Evolutionary conservation across 2,888 invertebrate species (phyloP), one percentile per base, ranked within the genome.

Genomic region (Synanthedon vespiformis): DNA sequence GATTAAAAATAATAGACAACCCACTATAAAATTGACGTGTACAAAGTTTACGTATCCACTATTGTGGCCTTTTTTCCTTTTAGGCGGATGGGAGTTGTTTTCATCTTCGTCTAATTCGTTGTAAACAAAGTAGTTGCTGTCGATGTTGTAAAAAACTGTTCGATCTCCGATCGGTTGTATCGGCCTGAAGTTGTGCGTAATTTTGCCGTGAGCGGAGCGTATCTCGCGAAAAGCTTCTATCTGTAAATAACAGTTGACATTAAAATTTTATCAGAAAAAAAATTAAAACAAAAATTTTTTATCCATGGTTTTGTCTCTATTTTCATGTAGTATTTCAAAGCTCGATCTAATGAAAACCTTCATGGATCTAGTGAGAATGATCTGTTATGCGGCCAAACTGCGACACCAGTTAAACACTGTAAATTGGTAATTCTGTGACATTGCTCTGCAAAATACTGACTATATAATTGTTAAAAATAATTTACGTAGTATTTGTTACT

Each of bases 111-210:
- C 86, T 2, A 86, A 62, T 56, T 84, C 84, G 57, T 85, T 84
- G 64, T 87, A 86, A 13, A 67, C 70, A 58, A 77, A 85, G 60
- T 86, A 87, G 53, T 70, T 85, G 59, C 62, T 80, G 57, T 86
- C 88, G 2, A 89, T 74, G 56, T 91, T 91, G 64, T 90, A 90
- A 67, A 83, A 90, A 0, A 93, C 90, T 0, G 81, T 78, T 59
- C 95, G 87, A 63, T 92, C 92, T 40, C 93, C 92, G 1, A 94
- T 81, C 0, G 94, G 93, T 67, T 95, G 94, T 40, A 93, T 91
- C 0, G 95, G 95, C 12, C 96, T 90, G 73, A 92, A 94, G 76
- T 96, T 96, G 68, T 94, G 94, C 1, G 90, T 91, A 57, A 96
- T 83, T 59, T 88, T 87, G 3, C 93, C 94, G 52, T 91, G 89